A percentile compares a stretch with the other conserved stretches of the same genome.
Conservation (phyloP, 2,888 invertebrate genomes). For the Ochlodes sylvanus region DNA sequence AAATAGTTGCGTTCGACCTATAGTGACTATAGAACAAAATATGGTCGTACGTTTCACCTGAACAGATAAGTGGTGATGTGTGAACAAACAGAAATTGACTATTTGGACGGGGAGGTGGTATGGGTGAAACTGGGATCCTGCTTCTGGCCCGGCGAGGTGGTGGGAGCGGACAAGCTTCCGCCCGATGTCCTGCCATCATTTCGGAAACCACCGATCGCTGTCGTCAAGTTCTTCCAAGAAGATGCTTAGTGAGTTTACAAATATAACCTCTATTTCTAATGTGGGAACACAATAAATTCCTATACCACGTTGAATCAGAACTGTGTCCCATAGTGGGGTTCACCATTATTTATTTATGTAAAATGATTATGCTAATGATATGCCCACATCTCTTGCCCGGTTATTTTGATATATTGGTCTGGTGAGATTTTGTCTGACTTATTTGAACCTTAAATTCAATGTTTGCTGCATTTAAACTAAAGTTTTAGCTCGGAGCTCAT, state of each 20-base stretch:
- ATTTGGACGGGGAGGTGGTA: conserved; percentile 91
- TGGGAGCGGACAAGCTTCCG: conserved; percentile 86
- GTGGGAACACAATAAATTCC: neutral
- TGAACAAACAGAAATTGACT: conserved; percentile 88
- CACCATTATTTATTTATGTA: conserved; percentile 45
- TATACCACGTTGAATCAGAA: neutral
- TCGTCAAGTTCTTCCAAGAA: conserved; percentile 94
- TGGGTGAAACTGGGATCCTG: conserved; percentile 93
- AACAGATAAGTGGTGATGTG: conserved; percentile 84
- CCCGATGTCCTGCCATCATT: conserved; percentile 87
- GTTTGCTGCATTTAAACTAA: neutral
- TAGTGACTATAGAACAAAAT: conserved; percentile 64
- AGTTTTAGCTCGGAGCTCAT: conserved; percentile 18
- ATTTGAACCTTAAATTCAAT: neutral
- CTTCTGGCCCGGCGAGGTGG: conserved; percentile 95
- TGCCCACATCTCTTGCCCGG: conserved; percentile 10
- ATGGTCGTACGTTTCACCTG: conserved; percentile 80
- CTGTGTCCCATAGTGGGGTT: neutral
- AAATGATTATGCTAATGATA: conserved; percentile 40
- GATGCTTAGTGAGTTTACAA: conserved; percentile 89
- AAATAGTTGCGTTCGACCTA: conserved; percentile 70
- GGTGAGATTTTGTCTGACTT: neutral
- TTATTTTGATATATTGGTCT: neutral
- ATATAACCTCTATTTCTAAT: conserved; percentile 39
- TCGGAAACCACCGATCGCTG: conserved; percentile 90